These are phyloP conservation scores for Sciurus niger DNA, from an alignment of 2,113 vertebrate genomes.

Conservation along the genomic window DNA sequence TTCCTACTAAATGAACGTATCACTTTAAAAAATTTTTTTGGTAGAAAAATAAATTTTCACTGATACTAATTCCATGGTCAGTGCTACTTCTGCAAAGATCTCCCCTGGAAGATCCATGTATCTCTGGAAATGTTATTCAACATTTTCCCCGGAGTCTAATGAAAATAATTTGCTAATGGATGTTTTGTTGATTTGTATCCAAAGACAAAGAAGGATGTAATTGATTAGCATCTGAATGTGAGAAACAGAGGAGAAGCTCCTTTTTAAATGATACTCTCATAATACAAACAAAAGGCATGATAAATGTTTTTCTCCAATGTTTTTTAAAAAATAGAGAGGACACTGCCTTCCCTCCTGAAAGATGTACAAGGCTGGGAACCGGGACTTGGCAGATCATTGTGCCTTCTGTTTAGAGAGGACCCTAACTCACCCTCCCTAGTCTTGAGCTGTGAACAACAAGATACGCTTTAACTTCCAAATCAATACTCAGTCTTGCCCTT, in stretches of 20 bases:
- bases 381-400: background rate
- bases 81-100: background rate
- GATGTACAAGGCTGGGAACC: background rate
- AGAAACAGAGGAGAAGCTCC: background rate
- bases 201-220: conserved; percentile 66
- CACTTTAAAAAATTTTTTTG: background rate
- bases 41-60: background rate
- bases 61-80: background rate
- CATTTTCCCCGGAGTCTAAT: conserved; percentile 40
- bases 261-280: conserved; percentile 57
- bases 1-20: background rate
- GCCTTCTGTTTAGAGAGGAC: background rate
- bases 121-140: conserved; percentile 36
- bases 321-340: background rate
- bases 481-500: conserved; percentile 27
- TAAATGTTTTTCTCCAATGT: conserved; percentile 36
- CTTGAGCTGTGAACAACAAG: conserved; percentile 18
- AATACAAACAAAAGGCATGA: conserved; percentile 60
- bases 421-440: background rate
- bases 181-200: conserved; percentile 54
- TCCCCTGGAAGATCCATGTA: background rate
- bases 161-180: conserved; percentile 72
- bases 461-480: conserved; percentile 7
- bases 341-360: background rate
- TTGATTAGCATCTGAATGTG: conserved; percentile 59